Percentiles rank a stretch among this genome's conserved stretches.
Conservation (phyloP, 2,797 vertebrate genomes). For the Vipera ursinii region DNA sequence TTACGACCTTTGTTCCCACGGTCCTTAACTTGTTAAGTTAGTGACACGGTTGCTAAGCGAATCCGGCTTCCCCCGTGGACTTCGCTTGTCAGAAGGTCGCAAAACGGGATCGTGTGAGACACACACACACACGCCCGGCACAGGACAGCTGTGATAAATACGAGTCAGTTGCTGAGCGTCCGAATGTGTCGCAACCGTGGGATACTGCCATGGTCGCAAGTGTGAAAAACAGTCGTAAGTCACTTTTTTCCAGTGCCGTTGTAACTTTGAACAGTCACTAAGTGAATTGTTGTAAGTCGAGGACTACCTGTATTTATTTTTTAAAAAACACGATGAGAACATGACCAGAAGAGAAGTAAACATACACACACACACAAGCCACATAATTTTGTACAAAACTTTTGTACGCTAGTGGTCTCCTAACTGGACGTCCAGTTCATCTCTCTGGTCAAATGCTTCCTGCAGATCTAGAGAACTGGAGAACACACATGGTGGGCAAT, state of each 20-base stretch:
- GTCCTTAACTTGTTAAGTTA: background rate
- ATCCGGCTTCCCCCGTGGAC: background rate
- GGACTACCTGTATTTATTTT: background rate
- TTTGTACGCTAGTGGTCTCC: too few relatives aligned
- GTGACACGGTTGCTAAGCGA: background rate
- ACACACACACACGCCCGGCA: too few relatives aligned
- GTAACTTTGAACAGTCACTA: background rate
- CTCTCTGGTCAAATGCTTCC: too few relatives aligned
- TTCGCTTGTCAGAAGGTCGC: background rate
- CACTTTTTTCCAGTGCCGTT: background rate
- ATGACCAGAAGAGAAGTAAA: background rate
- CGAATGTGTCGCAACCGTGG: background rate
- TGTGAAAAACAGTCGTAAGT: background rate
- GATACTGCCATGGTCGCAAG: background rate
- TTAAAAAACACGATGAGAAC: background rate
- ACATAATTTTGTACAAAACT: too few relatives aligned
- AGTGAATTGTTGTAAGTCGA: background rate
- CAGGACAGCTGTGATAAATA: background rate
- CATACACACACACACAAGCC: background rate
- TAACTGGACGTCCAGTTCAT: too few relatives aligned
- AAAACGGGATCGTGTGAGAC: background rate
- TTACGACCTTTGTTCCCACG: too few relatives aligned
- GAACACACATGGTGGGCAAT: too few relatives aligned
- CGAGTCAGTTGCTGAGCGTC: background rate
- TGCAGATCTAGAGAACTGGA: too few relatives aligned